Evolutionary conservation across 1,140 invertebrate genomes (phyloP), one percentile per base, ranked within the genome.

Genomic region (Penaeus chinensis): DNA sequence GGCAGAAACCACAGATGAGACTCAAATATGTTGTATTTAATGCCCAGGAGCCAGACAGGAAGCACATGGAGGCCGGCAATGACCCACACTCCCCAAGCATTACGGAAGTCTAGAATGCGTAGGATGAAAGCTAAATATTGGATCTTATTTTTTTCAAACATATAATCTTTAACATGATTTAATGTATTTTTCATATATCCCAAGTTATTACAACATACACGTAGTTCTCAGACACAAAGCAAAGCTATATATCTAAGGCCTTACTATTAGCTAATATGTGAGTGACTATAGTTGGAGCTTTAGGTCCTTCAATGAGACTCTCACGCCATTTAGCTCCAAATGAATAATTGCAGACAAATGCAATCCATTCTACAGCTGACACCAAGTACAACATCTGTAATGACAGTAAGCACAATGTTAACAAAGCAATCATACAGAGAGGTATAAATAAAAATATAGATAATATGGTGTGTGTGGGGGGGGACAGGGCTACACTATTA

Each of bases 1-100:
- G 89, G 89, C 20, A 90, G 80, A 63, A 90, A 90, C 62, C 76
- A 71, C 2, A 90, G 80, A 62, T 89, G 85, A 22, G 89, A 84
- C n/a, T 42, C 62, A 63, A 90, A 90, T 10, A 89, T 47, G 13
- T 78, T 60, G 65, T 89, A 76, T 77, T 90, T 80, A 20, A 89
- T 69, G 19, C 89, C 87, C 24, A 84, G 60, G 71, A 90, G 22
- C 89, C 89, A 90, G 24, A 90, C 47, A 19, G 89, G 89, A 22
- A 90, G 66, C 27, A 89, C 89, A 60, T 90, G 89, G 19, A 90
- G 84, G 0, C 89, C 89, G 5, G 84, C 81, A 32, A 90, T 84
- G 5, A 82, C 82, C 89, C 84, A 90, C 60, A 89, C 84, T 8
- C 89, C 89, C 80, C 80, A 83, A 10, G 84, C 83, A 62, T 88